Conservation (phyloP, 2,113 vertebrate species). For the Theropithecus gelada region DNA sequence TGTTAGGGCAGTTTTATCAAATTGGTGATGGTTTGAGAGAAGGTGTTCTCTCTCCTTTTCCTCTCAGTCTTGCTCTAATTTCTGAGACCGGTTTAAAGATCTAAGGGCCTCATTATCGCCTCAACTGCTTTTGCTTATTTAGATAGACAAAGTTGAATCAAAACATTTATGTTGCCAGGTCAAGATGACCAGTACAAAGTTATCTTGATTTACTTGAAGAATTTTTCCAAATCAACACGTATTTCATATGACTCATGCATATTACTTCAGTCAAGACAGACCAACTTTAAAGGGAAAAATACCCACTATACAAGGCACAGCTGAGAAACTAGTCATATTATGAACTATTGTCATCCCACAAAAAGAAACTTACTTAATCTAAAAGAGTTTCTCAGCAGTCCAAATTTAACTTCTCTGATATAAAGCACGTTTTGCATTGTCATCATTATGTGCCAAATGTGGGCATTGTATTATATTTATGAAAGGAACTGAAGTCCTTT, state of each 20-base stretch:
- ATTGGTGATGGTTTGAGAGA: background rate
- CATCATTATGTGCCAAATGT: background rate
- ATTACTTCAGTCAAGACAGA: conserved; percentile 6
- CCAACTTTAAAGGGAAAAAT: background rate
- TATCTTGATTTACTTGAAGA: conserved; percentile 52
- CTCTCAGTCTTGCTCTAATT: background rate
- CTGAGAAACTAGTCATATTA: background rate
- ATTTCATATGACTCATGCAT: conserved; percentile 30
- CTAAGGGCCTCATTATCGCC: background rate
- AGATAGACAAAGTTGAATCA: conserved; percentile 27
- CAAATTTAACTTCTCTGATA: background rate
- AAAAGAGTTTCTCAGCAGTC: background rate
- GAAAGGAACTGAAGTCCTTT: background rate
- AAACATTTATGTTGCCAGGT: conserved; percentile 51
- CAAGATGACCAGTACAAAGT: conserved; percentile 53
- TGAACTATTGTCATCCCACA: background rate
- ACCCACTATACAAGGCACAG: background rate
- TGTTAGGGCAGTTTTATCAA: background rate
- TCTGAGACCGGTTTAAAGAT: background rate
- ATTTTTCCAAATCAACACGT: conserved; percentile 18
- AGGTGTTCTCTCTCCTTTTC: fast-evolving
- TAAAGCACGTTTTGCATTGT: background rate
- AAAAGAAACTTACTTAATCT: background rate
- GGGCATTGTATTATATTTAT: background rate
- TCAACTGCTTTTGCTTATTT: background rate